Evolutionary conservation across 2,113 vertebrate genomes (phyloP).

Genomic region (Platycercus adscitus): DNA sequence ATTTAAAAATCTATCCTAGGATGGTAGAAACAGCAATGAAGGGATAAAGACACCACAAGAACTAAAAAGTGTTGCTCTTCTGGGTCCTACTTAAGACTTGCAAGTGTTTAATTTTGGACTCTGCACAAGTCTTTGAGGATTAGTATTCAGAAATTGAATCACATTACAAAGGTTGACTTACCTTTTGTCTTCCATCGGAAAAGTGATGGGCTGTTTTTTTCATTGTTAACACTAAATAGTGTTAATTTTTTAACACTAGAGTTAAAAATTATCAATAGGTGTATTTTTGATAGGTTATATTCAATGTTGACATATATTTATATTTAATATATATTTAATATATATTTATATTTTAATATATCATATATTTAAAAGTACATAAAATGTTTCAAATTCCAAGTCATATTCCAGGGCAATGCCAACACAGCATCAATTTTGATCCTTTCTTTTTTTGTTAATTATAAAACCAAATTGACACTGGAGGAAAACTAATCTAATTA

Average conservation of each 20-base stretch:
- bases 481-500: background rate
- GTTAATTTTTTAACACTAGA: background rate
- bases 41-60: background rate
- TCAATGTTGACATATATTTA: background rate
- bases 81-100: background rate
- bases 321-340: too few species aligned
- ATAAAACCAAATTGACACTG: background rate
- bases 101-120: background rate
- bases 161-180: background rate
- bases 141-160: background rate
- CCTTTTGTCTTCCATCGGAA: background rate
- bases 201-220: background rate
- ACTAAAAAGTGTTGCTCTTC: background rate
- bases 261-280: background rate
- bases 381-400: background rate
- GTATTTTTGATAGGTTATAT: background rate
- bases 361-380: background rate
- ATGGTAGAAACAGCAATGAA: background rate
- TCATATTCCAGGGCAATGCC: background rate
- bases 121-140: background rate
- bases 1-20: slow-evolving; percentile 22
- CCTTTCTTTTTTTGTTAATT: background rate
- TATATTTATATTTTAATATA: background rate
- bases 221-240: background rate
- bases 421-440: background rate